Conservation (phyloP, 2,888 invertebrate species). For the Cosmia trapezina region DNA sequence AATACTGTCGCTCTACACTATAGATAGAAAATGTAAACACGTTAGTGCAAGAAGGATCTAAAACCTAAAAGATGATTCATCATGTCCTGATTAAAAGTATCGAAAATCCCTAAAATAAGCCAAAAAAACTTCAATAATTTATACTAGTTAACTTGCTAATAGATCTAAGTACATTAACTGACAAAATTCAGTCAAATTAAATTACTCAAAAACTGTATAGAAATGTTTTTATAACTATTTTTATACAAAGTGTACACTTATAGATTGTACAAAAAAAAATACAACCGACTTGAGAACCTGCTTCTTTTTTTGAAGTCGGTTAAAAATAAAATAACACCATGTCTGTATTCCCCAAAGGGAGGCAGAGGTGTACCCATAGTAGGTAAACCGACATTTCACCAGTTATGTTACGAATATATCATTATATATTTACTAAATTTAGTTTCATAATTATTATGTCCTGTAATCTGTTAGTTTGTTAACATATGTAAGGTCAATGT, state of each 20-base stretch:
- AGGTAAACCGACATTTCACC: not conserved
- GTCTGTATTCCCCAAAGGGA: not conserved
- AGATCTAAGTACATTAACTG: conserved; percentile 2
- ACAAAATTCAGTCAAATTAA: not conserved
- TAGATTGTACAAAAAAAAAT: conserved; percentile 8
- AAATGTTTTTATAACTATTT: conserved; percentile 27
- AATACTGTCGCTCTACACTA: not conserved
- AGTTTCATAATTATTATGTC: conserved; percentile 18
- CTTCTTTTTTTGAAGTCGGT: too few species aligned
- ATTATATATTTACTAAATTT: conserved; percentile 11
- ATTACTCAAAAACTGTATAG: conserved; percentile 22
- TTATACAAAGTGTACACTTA: conserved; percentile 37
- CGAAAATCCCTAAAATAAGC: conserved; percentile 10
- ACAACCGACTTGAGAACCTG: too few species aligned
- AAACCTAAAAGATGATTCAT: not conserved
- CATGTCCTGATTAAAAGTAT: not conserved
- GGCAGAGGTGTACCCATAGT: not conserved
- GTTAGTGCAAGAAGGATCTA: conserved; percentile 33
- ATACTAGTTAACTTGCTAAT: conserved; percentile 3
- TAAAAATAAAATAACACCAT: not conserved
- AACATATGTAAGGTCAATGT: conserved; percentile 39
- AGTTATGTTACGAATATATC: not conserved
- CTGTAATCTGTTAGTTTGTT: conserved; percentile 55
- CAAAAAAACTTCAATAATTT: conserved; percentile 31
- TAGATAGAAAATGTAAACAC: conserved; percentile 7